These are phyloP conservation scores for Bucorvus abyssinicus DNA, from an alignment of 2,797 vertebrate genomes.

Conservation along the genomic window DNA sequence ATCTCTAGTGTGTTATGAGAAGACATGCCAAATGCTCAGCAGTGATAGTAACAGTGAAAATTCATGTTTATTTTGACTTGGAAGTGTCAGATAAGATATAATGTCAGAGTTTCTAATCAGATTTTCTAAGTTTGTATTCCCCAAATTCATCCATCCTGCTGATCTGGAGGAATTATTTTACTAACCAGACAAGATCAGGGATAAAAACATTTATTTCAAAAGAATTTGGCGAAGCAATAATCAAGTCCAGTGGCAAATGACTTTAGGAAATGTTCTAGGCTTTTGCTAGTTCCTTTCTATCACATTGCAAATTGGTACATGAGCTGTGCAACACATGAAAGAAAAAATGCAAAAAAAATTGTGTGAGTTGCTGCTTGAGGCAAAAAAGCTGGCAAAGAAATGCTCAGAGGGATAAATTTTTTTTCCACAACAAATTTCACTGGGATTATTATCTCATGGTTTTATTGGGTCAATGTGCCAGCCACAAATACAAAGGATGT, in stretches of 20 bases:
- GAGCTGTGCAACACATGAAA: neutral
- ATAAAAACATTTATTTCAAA: neutral
- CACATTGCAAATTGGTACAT: neutral
- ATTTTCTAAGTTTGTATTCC: neutral
- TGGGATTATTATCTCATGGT: conserved; percentile 27
- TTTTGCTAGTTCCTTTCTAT: neutral
- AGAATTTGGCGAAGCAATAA: neutral
- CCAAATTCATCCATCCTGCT: neutral
- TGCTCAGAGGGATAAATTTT: neutral
- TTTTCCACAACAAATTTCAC: conserved; percentile 2
- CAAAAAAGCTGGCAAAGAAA: neutral
- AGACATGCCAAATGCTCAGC: neutral
- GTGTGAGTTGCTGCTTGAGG: neutral
- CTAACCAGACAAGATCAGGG: neutral
- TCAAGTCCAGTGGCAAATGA: neutral
- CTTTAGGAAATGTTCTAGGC: neutral
- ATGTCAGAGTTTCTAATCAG: neutral
- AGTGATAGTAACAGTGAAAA: neutral
- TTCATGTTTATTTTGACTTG: neutral
- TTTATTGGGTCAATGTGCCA: conserved; percentile 21
- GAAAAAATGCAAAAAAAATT: neutral
- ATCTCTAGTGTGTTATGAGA: neutral
- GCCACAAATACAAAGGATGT: neutral
- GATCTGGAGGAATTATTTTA: neutral
- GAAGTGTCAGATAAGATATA: neutral